These are phyloP conservation scores for Motacilla alba DNA, from an alignment of 2,113 vertebrate species.

Conservation along the genomic window DNA sequence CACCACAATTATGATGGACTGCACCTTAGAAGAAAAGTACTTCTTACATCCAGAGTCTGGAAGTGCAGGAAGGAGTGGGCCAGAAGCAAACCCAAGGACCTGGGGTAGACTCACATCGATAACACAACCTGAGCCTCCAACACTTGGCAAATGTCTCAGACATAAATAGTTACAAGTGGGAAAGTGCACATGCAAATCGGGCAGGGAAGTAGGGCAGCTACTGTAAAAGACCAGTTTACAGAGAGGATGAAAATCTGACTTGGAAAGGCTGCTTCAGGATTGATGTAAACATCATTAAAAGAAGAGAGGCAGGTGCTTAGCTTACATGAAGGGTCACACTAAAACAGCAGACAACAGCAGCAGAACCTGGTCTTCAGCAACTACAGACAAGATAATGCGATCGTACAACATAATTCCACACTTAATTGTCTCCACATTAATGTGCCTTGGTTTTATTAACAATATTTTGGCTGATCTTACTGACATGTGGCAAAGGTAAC, in stretches of 20 bases:
- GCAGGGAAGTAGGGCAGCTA: neutral
- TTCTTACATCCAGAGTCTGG: neutral
- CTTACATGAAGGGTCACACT: neutral
- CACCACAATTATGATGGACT: accelerated
- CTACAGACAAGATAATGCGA: neutral
- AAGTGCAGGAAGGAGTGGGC: neutral
- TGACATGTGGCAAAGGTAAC: neutral
- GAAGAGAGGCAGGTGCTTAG: neutral
- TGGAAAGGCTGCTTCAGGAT: neutral
- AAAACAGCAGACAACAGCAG: neutral
- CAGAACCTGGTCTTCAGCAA: neutral
- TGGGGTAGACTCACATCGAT: neutral
- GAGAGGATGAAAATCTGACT: neutral
- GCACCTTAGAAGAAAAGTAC: accelerated
- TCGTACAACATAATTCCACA: neutral
- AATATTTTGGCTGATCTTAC: neutral
- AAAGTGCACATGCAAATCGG: neutral
- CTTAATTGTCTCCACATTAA: neutral
- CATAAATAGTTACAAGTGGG: neutral
- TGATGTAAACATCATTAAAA: neutral
- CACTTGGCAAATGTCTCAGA: neutral
- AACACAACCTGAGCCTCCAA: neutral
- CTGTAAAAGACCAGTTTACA: neutral
- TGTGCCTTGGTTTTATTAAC: neutral
- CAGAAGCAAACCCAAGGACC: neutral